Percentiles rank a stretch among this genome's conserved stretches.
These are phyloP conservation scores for Patiria miniata DNA, from an alignment of 35 echinoderm and acorn worm genomes.

Conservation along the genomic window DNA sequence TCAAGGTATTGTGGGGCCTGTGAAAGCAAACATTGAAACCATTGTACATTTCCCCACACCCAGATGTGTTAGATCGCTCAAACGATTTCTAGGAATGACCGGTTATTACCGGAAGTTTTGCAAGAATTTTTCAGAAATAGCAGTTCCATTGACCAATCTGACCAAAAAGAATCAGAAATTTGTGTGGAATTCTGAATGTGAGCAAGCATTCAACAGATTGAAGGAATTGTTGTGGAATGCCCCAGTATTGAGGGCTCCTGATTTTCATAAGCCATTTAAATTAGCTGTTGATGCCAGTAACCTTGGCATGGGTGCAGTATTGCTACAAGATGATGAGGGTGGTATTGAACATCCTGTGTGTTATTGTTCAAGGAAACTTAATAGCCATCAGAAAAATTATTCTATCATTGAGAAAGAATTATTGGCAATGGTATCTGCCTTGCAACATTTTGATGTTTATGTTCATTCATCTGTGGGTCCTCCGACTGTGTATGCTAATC, in stretches of 20 bases:
- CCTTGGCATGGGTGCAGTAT: slow-evolving; percentile 42
- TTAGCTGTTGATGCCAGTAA: slow-evolving; percentile 53
- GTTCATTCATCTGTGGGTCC: no score
- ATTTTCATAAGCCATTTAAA: slow-evolving; percentile 46
- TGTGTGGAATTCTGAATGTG: not conserved
- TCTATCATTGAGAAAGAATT: no score
- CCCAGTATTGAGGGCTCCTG: slow-evolving; percentile 18
- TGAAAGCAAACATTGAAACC: slow-evolving; percentile 36
- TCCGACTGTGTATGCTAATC: no score
- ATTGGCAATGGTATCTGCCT: no score
- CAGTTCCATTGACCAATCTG: not conserved
- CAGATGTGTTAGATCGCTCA: slow-evolving; percentile 14
- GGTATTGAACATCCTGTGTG: not conserved
- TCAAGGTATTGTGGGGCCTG: slow-evolving; percentile 29
- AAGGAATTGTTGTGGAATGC: slow-evolving; percentile 8
- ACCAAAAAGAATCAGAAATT: not conserved
- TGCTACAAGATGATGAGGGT: slow-evolving; percentile 23
- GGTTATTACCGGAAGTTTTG: slow-evolving; percentile 46
- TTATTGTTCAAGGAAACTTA: not conserved
- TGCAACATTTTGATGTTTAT: no score
- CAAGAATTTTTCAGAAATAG: slow-evolving; percentile 13
- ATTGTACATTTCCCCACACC: slow-evolving; percentile 40
- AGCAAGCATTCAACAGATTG: not conserved
- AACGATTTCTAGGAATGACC: slow-evolving; percentile 52
- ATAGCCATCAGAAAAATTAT: not conserved